Conservation (phyloP, 37 sponge, comb jelly and placozoan species). For the Geodia barretti region DNA sequence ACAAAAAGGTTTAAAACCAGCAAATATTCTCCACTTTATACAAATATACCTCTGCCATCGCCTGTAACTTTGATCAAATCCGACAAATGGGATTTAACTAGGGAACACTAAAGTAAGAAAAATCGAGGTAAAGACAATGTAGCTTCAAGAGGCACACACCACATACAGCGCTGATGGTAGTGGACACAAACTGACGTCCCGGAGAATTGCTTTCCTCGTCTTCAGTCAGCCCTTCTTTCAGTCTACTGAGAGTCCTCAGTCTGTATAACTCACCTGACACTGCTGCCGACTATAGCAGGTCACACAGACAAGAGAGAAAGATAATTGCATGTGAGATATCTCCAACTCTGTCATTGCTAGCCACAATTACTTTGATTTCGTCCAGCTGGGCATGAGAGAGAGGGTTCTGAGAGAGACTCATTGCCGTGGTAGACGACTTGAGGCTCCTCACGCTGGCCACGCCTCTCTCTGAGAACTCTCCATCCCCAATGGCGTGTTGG, state of each 20-base stretch:
- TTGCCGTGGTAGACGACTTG: neutral
- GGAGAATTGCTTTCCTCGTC: neutral
- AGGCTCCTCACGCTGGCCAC: slow-evolving; percentile 6
- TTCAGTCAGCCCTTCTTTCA: slow-evolving; percentile 10
- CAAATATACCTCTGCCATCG: slow-evolving; percentile 38
- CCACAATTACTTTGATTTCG: neutral
- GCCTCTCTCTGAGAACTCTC: slow-evolving; percentile 27
- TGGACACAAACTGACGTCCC: slow-evolving; percentile 22
- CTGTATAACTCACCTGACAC: slow-evolving; percentile 21
- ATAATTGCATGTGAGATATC: too few species aligned
- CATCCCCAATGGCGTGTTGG: slow-evolving; percentile 33
- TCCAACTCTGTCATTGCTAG: too few species aligned
- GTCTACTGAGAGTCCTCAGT: neutral
- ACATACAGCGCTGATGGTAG: slow-evolving; percentile 69
- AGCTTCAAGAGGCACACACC: neutral
- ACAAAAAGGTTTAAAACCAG: neutral
- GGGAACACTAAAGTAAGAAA: slow-evolving; percentile 24
- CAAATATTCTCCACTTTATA: neutral
- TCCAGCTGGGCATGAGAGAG: slow-evolving; percentile 9
- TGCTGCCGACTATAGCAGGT: slow-evolving; percentile 8
- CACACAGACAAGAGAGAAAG: too few species aligned
- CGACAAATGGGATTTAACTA: slow-evolving; percentile 32
- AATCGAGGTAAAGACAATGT: neutral
- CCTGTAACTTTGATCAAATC: slow-evolving; percentile 49
- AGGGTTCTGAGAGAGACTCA: slow-evolving; percentile 9